Evolutionary conservation across 2,797 vertebrate genomes (phyloP), one percentile per base, ranked within the genome.

Genomic region (Phoxinus dragarum): DNA sequence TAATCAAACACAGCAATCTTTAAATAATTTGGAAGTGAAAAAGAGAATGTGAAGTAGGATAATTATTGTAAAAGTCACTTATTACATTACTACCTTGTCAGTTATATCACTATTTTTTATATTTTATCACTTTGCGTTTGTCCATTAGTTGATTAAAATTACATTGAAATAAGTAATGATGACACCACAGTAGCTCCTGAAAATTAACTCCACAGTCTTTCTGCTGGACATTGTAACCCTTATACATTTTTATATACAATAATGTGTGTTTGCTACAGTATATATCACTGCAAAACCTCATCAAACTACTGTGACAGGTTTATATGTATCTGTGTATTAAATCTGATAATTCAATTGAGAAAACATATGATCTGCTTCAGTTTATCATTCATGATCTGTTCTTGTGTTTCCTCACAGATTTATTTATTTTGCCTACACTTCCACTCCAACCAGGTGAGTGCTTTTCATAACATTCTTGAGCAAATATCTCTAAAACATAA

Each of bases 371-470:
- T 66, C 61, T 66, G 6, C 61, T 66, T 34, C 31, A 17, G 6
- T 66, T 34, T 61, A 61, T 61, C 23, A 66, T 34, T 66, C 19
- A 38, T 23, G 23, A 42, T 72, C 6, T 47, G 10, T 44, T 21
- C 16, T 16, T 31, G 14, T 66, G 27, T 68, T 56, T 78, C 34
- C 38, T 27, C 16, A n/a, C 73, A 84, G 82, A 38, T 2, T 67
- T 0, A 6, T 84, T 40, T 84, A 84, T 77, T 8, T 84, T n/a
- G 11, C 14, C 12, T 84, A 34, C 56, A 84, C 34, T 14, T 19
- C 42, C 34, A 52, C 14, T 1, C 42, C 9, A 14, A 1, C 23
- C 27, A 84, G 73, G 82, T 77, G 49, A 84, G 47, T 68, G 54
- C 38, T 16, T 36, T 66, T 66, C 61, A 66, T 34, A 66, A 31